Evolutionary conservation across 1,140 invertebrate genomes (phyloP), one percentile per base, ranked within the genome.

Genomic region (Drosophila erecta): DNA sequence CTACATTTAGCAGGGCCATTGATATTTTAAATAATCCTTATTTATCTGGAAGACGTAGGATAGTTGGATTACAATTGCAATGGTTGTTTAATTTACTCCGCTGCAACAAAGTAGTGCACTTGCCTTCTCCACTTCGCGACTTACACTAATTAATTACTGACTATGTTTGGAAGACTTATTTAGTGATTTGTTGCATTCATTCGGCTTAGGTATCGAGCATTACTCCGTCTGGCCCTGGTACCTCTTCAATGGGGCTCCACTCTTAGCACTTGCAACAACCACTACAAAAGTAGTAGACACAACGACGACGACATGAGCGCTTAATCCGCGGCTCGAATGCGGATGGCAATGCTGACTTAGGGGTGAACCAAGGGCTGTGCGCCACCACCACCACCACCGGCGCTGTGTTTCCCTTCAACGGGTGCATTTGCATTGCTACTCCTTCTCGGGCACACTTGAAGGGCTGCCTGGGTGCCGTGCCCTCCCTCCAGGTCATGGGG

Each of bases 141-240:
- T 85, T 72, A 58, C 61, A 72, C 80, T 84, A 80, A 50, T 69
- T 71, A 78, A 75, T 72, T 86, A 86, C 61, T 10, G 43, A 60
- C 84, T 86, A 87, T 27, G 77, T 69, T 83, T 91, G 90, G 90
- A 91, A 91, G 90, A 91, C 90, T 91, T 87, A 67, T 76, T 91
- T 75, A 91, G 90, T 91, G 90, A 91, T 91, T 91, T 91, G 89
- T 91, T 91, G 79, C 74, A 80, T 85, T 85, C 40, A 70, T 86
- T 80, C 38, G 67, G 56, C 37, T 71, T 56, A 65, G 65, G 62
- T 77, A 75, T 77, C 59, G 65, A 44, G 64, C 54, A 27, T 56
- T 50, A 37, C 22, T 37, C 33, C 20, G 8, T 38, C 38, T 22
- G 40, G 17, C 66, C 65, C 37, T 44, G 49, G 38, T 46, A 44